These are phyloP conservation scores for Trichonephila clavata DNA, from an alignment of 1,140 invertebrate genomes.

Conservation along the genomic window DNA sequence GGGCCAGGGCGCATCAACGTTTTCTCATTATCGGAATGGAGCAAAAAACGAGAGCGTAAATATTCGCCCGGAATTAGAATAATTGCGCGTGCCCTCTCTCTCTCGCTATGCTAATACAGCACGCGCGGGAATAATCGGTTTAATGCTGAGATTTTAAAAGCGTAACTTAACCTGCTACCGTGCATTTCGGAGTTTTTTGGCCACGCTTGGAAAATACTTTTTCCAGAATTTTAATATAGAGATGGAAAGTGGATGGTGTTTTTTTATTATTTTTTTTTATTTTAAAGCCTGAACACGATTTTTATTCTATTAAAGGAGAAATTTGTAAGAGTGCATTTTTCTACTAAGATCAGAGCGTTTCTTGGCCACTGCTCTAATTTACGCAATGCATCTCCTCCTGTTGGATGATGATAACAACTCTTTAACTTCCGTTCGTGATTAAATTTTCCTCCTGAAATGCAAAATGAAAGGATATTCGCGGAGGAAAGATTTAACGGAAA, in stretches of 20 bases:
- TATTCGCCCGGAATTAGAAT: slow-evolving; percentile 53
- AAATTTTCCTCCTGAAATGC: background rate
- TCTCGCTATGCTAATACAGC: slow-evolving; percentile 27
- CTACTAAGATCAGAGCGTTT: too few relatives aligned
- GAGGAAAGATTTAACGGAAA: too few relatives aligned
- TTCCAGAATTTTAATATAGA: slow-evolving; percentile 3
- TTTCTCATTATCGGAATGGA: slow-evolving; percentile 54
- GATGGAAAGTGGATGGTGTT: background rate
- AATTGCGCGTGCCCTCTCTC: background rate
- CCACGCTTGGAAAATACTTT: background rate
- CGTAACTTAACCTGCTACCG: background rate
- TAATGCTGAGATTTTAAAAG: slow-evolving; percentile 22
- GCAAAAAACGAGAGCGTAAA: slow-evolving; percentile 30
- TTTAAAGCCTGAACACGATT: background rate
- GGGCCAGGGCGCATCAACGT: background rate
- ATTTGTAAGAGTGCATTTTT: background rate
- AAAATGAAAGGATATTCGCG: too few relatives aligned
- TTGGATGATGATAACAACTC: background rate
- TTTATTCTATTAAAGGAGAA: background rate
- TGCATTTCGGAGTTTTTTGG: background rate
- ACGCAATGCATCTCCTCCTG: too few relatives aligned
- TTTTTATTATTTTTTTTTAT: background rate
- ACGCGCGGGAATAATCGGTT: slow-evolving; percentile 8
- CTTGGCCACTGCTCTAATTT: too few relatives aligned
- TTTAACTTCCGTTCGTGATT: background rate